These are phyloP conservation scores for Chelonus insularis DNA, from an alignment of 1,140 invertebrate species.

Conservation along the genomic window DNA sequence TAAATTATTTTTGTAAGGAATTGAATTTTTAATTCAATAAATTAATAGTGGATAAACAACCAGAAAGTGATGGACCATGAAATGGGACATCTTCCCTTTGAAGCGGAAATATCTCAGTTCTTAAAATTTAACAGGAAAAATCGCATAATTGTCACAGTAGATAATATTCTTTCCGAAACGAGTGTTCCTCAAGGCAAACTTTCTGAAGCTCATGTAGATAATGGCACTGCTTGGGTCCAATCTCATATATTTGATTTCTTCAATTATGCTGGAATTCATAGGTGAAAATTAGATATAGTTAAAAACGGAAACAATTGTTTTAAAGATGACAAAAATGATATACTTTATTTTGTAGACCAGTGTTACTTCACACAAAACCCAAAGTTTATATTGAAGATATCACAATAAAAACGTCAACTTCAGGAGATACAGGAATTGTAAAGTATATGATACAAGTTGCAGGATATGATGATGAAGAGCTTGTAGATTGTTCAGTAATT, in stretches of 20 bases:
- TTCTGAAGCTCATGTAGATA: constrained; percentile 66
- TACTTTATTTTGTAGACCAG: constrained; percentile 60
- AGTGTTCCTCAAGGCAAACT: constrained; percentile 84
- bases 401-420: constrained; percentile 72
- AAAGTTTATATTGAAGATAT: constrained; percentile 83
- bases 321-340: background rate
- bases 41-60: constrained; percentile 85
- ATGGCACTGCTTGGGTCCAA: constrained; percentile 71
- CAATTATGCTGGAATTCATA: constrained; percentile 96
- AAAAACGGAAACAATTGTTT: too few relatives aligned
- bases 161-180: constrained; percentile 85
- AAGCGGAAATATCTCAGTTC: constrained; percentile 76
- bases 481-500: constrained; percentile 51
- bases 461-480: constrained; percentile 49
- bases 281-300: constrained; percentile 49
- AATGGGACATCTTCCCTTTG: constrained; percentile 95
- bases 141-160: constrained; percentile 87
- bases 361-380: constrained; percentile 87
- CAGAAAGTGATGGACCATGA: constrained; percentile 77
- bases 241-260: constrained; percentile 94
- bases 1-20: too few relatives aligned
- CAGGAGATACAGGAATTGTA: constrained; percentile 61
- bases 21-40: too few relatives aligned
- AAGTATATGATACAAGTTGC: constrained; percentile 55
- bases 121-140: constrained; percentile 74